Percentiles rank a stretch among this genome's conserved stretches.
Conservation (phyloP, 2,888 invertebrate species). For the Tortrix viridana region DNA sequence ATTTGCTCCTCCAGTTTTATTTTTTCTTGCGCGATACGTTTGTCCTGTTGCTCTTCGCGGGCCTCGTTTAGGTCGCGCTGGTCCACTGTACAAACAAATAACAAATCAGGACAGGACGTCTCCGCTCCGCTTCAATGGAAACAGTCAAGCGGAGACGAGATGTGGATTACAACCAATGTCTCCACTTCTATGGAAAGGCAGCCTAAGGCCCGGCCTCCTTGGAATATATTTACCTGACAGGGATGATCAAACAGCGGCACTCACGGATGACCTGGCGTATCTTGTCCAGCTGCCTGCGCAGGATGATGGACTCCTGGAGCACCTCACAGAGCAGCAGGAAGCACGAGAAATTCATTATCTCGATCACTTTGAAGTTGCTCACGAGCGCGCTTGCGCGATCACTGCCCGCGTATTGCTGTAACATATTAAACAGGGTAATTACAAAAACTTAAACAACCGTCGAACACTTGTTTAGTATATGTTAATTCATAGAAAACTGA, state of each 20-base stretch:
- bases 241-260: slow-evolving; percentile 35
- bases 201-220: too few species aligned
- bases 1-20: slow-evolving; percentile 49
- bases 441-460: too few species aligned
- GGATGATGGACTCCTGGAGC: slow-evolving; percentile 69
- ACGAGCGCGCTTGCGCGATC: slow-evolving; percentile 59
- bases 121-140: too few species aligned
- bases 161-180: too few species aligned
- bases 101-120: too few species aligned
- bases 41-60: slow-evolving; percentile 60
- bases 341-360: slow-evolving; percentile 73
- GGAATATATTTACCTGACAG: not conserved
- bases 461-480: too few species aligned
- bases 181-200: too few species aligned
- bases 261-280: slow-evolving; percentile 67
- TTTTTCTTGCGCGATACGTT: slow-evolving; percentile 52
- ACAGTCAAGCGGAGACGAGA: too few species aligned
- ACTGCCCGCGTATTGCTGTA: slow-evolving; percentile 62
- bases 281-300: slow-evolving; percentile 62
- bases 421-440: not conserved
- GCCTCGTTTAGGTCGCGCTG: slow-evolving; percentile 72
- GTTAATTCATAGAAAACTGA: too few species aligned
- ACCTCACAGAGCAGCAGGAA: slow-evolving; percentile 73
- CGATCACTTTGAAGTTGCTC: slow-evolving; percentile 57
- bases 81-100: slow-evolving; percentile 59